phyloP scores from a whole-genome alignment of 2,888 invertebrate genomes.

The Athalia rosae region DNA sequence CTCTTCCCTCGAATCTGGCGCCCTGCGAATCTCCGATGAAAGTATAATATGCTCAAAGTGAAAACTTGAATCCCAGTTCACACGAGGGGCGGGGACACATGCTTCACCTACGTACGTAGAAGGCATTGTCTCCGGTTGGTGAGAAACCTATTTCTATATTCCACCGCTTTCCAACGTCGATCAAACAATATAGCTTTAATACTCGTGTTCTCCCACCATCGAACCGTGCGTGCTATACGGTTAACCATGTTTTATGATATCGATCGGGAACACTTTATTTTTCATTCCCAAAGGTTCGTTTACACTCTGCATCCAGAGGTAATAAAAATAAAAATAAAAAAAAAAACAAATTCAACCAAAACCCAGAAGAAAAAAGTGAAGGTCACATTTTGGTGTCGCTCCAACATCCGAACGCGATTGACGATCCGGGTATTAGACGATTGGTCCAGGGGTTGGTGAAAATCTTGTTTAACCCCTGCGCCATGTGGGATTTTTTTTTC shows the following conservation, averaged over 20 bases:
- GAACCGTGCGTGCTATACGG: too few relatives aligned
- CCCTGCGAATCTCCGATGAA: conserved; percentile 24
- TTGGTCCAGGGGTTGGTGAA: background rate
- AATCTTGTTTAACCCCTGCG: conserved; percentile 15
- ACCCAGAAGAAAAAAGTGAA: too few relatives aligned
- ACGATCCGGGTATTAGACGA: too few relatives aligned
- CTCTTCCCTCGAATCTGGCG: background rate
- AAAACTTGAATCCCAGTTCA: conserved; percentile 39
- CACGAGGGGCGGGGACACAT: conserved; percentile 4
- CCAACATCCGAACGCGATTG: too few relatives aligned
- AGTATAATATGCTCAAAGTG: conserved; percentile 25
- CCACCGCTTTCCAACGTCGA: conserved; percentile 28
- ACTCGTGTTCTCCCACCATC: too few relatives aligned
- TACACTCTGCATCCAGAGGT: too few relatives aligned
- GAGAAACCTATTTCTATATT: conserved; percentile 28
- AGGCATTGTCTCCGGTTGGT: conserved; percentile 3
- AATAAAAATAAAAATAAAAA: too few relatives aligned
- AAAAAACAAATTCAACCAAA: too few relatives aligned
- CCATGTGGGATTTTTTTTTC: background rate
- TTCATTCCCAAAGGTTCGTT: too few relatives aligned
- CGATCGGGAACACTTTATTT: too few relatives aligned
- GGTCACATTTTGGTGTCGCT: too few relatives aligned
- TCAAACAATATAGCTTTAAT: background rate
- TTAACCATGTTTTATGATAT: too few relatives aligned
- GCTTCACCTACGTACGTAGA: background rate